phyloP scores from a whole-genome alignment of 2,888 invertebrate species.

The Lepidocyrtinus sp. region DNA sequence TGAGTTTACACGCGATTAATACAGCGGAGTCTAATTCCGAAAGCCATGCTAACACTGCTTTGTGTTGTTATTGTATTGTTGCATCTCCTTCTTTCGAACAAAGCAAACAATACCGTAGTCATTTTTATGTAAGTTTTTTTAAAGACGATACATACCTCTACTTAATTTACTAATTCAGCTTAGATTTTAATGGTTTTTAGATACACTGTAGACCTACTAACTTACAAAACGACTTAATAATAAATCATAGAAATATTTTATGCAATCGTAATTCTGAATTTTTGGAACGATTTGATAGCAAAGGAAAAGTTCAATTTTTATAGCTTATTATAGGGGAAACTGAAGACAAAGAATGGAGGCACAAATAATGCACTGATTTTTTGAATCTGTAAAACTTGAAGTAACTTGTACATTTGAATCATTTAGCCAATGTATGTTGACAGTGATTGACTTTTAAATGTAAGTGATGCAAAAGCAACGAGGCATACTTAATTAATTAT shows the following conservation, averaged over 20 bases:
- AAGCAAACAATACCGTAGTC: background rate
- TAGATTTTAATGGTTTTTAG: background rate
- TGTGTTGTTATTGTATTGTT: background rate
- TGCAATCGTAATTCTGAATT: background rate
- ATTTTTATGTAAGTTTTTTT: background rate
- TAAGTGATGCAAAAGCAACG: slow-evolving; percentile 1
- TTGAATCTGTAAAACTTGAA: slow-evolving; percentile 17
- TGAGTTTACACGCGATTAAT: too few relatives aligned
- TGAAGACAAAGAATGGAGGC: slow-evolving; percentile 11
- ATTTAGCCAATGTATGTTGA: background rate
- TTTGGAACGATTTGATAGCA: background rate
- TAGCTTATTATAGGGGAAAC: background rate
- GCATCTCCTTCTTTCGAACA: background rate
- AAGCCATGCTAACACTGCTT: background rate
- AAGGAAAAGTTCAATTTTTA: background rate
- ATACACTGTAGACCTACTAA: background rate
- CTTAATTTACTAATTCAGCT: too few relatives aligned
- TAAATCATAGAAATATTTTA: background rate
- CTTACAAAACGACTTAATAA: too few relatives aligned
- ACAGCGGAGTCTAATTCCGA: too few relatives aligned
- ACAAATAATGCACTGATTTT: slow-evolving; percentile 58
- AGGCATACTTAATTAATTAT: too few relatives aligned
- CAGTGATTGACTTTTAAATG: slow-evolving; percentile 9
- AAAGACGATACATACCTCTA: too few relatives aligned
- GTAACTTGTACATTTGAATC: background rate